Evolutionary conservation across 2,797 vertebrate species (phyloP).

Genomic region (Eulemur coronatus): DNA sequence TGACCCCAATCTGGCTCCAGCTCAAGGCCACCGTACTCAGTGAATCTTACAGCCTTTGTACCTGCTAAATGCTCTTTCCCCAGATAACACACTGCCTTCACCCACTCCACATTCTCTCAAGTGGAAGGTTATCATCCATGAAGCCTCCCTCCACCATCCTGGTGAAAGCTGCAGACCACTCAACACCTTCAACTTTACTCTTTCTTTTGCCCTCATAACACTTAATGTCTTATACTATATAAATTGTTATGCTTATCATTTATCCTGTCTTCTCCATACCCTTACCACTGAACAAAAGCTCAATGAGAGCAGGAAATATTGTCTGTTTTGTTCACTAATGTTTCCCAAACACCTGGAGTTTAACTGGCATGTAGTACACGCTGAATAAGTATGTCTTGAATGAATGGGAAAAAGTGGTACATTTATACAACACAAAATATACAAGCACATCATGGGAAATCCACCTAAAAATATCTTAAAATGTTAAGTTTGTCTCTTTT

Average conservation of each 20-base stretch:
- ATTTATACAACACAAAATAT: not conserved
- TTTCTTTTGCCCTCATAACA: not conserved
- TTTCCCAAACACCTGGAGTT: not conserved
- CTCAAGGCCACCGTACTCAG: too few species aligned
- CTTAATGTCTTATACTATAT: not conserved
- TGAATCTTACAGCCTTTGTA: fast-evolving
- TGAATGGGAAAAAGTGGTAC: not conserved
- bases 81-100: not conserved
- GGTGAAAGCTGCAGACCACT: not conserved
- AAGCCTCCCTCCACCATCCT: not conserved
- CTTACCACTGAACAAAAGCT: not conserved
- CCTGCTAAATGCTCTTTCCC: too few species aligned
- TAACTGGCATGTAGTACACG: not conserved
- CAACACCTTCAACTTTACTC: not conserved
- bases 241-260: not conserved
- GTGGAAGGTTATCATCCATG: not conserved
- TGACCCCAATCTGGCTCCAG: not conserved
- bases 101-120: not conserved
- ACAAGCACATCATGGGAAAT: not conserved
- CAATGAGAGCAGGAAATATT: not conserved
- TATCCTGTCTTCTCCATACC: not conserved
- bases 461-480: not conserved
- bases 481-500: not conserved
- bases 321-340: not conserved
- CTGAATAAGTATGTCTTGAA: too few species aligned